These are phyloP conservation scores for Pelusios castaneus DNA, from an alignment of 2,113 vertebrate species.

Conservation along the genomic window DNA sequence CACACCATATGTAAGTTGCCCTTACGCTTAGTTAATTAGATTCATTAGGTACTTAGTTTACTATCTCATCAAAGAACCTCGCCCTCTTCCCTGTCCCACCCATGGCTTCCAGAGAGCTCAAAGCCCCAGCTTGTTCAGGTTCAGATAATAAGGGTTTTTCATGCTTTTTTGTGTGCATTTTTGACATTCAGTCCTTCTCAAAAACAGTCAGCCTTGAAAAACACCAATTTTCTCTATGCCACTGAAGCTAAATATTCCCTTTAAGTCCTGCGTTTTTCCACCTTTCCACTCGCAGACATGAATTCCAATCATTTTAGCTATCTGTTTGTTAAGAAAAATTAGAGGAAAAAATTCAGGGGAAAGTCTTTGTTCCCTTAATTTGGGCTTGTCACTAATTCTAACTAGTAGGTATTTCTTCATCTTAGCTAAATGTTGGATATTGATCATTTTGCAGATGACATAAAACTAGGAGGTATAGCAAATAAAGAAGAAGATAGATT, in stretches of 20 bases:
- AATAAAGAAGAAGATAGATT: constrained; percentile 57
- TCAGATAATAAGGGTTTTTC: neutral
- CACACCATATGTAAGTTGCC: fast-evolving
- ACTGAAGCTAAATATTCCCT: neutral
- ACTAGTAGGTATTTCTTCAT: neutral
- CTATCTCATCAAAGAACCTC: neutral
- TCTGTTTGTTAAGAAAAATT: neutral
- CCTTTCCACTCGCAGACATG: neutral
- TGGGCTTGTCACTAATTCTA: neutral
- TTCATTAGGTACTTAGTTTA: neutral
- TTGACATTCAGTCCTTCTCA: neutral
- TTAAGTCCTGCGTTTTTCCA: neutral
- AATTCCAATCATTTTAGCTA: neutral
- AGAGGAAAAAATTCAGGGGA: neutral
- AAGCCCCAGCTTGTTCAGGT: neutral
- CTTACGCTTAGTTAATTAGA: neutral
- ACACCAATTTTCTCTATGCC: neutral
- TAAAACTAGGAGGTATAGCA: constrained; percentile 53
- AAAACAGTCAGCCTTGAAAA: neutral
- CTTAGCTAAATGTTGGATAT: constrained; percentile 42
- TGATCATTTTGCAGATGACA: constrained; percentile 59
- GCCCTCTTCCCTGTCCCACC: fast-evolving
- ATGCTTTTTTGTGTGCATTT: neutral
- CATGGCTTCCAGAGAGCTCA: neutral
- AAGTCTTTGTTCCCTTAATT: neutral